These are phyloP conservation scores for Stegodyphus mimosarum DNA, from an alignment of 1,140 invertebrate genomes.

Conservation along the genomic window DNA sequence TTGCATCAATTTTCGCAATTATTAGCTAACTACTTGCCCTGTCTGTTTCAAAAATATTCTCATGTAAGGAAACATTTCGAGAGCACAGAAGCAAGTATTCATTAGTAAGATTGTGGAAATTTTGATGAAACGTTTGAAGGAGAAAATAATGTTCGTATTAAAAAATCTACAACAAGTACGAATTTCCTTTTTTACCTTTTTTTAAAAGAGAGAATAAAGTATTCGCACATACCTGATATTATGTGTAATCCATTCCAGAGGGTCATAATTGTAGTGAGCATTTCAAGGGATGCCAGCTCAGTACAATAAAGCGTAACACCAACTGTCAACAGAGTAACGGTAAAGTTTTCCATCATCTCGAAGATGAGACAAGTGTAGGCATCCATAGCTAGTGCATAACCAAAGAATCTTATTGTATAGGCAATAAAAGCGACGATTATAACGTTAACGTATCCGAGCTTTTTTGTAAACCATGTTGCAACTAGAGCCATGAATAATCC, in stretches of 20 bases:
- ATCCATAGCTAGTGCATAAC: conserved; percentile 83
- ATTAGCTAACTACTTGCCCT: too few species aligned
- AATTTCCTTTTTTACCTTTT: neutral
- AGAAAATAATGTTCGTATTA: too few species aligned
- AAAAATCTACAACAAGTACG: too few species aligned
- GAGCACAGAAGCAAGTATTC: too few species aligned
- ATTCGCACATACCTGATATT: conserved; percentile 38
- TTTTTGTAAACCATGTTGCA: conserved; percentile 75
- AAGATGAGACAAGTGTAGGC: conserved; percentile 83
- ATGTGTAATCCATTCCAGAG: conserved; percentile 84
- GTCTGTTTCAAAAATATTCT: too few species aligned
- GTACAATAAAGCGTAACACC: conserved; percentile 85
- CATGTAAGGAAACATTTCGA: too few species aligned
- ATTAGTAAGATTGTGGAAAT: too few species aligned
- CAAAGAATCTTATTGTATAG: conserved; percentile 80
- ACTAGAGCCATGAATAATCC: conserved; percentile 32
- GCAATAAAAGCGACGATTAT: conserved; percentile 81
- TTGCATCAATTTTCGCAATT: too few species aligned
- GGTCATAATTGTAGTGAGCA: conserved; percentile 84
- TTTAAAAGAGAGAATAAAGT: neutral
- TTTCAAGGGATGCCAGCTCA: conserved; percentile 80
- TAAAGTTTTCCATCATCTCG: conserved; percentile 84
- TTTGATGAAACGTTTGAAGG: too few species aligned
- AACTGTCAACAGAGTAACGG: conserved; percentile 81
- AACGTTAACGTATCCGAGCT: conserved; percentile 84